These are phyloP conservation scores for Homalodisca vitripennis DNA, from an alignment of 1,140 invertebrate species.

Conservation along the genomic window DNA sequence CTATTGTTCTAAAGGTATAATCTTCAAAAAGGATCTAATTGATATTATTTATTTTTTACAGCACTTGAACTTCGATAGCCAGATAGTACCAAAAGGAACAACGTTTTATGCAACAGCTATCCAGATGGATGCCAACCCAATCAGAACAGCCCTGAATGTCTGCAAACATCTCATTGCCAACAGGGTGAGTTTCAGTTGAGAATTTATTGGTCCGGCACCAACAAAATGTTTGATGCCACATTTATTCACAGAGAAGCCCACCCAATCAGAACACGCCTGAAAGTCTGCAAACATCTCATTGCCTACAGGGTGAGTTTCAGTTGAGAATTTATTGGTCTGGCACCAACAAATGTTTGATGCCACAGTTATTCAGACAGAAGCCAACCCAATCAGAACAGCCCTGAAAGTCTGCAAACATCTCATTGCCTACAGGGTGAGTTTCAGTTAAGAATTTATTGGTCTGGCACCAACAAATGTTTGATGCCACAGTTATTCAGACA, in stretches of 20 bases:
- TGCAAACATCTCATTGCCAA: constrained; percentile 85
- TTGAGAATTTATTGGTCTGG: no score
- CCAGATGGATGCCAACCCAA: constrained; percentile 92
- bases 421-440: constrained; percentile 69
- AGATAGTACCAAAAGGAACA: constrained; percentile 75
- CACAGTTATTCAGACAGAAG: constrained; percentile 87
- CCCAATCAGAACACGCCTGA: no score
- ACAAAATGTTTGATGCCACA: no score
- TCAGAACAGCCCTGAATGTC: constrained; percentile 88
- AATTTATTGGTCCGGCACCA: not conserved
- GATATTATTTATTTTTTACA: constrained; percentile 47
- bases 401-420: constrained; percentile 90
- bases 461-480: no score
- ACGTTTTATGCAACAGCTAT: constrained; percentile 85
- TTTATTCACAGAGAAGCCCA: no score
- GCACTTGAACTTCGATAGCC: constrained; percentile 78
- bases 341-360: constrained; percentile 82
- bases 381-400: constrained; percentile 92
- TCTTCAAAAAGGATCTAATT: no score
- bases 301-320: no score
- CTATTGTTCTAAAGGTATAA: no score
- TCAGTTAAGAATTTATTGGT: not conserved
- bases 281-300: no score
- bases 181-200: constrained; percentile 54
- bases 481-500: no score